Conservation (phyloP, 2,888 invertebrate species). For the Pandemis corylana region DNA sequence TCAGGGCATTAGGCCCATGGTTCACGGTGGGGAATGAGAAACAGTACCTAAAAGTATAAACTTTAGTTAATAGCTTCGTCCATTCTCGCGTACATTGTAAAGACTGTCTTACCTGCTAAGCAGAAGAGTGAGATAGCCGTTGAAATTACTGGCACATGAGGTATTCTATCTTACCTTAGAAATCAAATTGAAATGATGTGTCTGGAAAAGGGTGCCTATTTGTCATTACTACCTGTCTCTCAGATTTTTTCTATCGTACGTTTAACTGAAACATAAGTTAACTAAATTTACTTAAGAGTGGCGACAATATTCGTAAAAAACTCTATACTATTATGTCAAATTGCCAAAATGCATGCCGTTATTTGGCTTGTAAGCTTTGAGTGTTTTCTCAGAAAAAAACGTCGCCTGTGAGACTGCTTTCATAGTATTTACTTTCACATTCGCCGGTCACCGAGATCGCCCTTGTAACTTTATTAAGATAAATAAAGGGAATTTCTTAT, state of each 20-base stretch:
- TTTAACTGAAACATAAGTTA: no score
- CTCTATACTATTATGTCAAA: background rate
- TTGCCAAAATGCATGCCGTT: background rate
- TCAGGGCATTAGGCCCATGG: slow-evolving; percentile 42
- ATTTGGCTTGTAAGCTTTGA: background rate
- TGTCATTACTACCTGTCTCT: no score
- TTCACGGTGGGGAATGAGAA: background rate
- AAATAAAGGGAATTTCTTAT: slow-evolving; percentile 61
- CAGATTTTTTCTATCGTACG: no score
- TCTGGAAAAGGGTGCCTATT: no score
- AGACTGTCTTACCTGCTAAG: no score
- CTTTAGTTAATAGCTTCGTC: background rate
- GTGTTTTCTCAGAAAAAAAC: background rate
- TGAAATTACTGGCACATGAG: no score
- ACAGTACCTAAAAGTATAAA: slow-evolving; percentile 10
- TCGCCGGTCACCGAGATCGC: slow-evolving; percentile 58
- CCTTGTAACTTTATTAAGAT: slow-evolving; percentile 66
- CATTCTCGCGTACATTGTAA: no score
- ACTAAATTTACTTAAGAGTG: no score
- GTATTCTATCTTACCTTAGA: no score
- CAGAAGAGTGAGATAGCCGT: no score
- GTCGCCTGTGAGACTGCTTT: slow-evolving; percentile 21
- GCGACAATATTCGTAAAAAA: no score
- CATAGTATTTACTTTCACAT: slow-evolving; percentile 42
- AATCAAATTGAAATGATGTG: no score